These are phyloP conservation scores for Proterorhinus semilunaris DNA, from an alignment of 2,113 vertebrate genomes.

Conservation along the genomic window DNA sequence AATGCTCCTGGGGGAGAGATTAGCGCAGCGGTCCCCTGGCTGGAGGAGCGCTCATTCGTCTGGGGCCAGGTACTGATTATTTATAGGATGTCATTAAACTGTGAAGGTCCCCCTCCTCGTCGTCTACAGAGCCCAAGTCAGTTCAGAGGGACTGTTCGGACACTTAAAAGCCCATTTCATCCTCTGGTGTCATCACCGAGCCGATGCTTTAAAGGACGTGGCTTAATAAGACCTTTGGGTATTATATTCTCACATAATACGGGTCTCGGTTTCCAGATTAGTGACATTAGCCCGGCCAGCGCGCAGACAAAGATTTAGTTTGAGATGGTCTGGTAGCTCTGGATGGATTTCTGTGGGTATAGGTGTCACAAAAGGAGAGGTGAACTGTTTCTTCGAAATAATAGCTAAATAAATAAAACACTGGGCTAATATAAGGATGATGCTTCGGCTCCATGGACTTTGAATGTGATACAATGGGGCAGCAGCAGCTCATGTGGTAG, in stretches of 20 bases:
- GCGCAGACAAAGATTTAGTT: background rate
- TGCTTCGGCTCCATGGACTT: too few relatives aligned
- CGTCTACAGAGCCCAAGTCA: conserved; percentile 59
- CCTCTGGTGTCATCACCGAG: conserved; percentile 58
- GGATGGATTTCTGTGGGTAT: background rate
- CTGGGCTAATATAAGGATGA: too few relatives aligned
- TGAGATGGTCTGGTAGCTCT: background rate
- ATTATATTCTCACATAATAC: conserved; percentile 11
- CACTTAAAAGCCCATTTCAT: conserved; percentile 75
- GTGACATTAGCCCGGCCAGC: background rate
- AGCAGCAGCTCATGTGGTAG: too few relatives aligned
- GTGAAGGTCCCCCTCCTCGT: conserved; percentile 59
- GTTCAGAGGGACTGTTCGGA: conserved; percentile 63
- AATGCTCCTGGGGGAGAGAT: conserved; percentile 38
- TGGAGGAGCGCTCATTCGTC: conserved; percentile 56
- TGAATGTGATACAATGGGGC: too few relatives aligned
- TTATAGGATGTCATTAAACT: conserved; percentile 73
- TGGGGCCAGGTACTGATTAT: conserved; percentile 61
- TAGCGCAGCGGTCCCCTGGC: conserved; percentile 24
- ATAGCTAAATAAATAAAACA: too few relatives aligned
- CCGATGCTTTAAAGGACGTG: conserved; percentile 26
- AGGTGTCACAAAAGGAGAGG: background rate
- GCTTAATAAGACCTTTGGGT: conserved; percentile 22
- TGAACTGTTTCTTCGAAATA: too few relatives aligned
- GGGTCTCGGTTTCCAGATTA: background rate